A percentile compares a stretch with the other conserved stretches of the same genome.
phyloP scores from a whole-genome alignment of 2,888 invertebrate genomes.

The Fissipunctia ypsillon region DNA sequence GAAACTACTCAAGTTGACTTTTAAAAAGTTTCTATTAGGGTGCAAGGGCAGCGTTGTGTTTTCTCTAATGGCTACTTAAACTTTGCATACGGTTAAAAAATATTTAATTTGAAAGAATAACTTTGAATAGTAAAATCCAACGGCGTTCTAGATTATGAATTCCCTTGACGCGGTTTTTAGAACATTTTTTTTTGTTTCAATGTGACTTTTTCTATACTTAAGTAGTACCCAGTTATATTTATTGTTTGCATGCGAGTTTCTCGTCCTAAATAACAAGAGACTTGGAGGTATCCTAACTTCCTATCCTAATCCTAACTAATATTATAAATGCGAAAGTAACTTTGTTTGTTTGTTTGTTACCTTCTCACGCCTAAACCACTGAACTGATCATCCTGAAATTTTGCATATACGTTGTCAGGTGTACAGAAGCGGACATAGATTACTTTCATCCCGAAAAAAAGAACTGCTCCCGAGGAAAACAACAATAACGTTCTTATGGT shows the following conservation, averaged over 20 bases:
- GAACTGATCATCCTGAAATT: no score
- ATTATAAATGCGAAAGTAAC: no score
- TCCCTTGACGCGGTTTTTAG: constrained; percentile 7
- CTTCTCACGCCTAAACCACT: no score
- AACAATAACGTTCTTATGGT: no score
- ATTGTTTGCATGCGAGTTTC: background rate
- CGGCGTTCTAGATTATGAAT: background rate
- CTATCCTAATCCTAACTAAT: no score
- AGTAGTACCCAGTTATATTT: background rate
- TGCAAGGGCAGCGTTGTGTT: background rate
- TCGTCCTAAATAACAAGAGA: background rate
- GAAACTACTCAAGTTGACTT: background rate
- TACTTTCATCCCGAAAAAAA: no score
- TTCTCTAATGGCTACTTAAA: background rate
- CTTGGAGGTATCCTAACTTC: background rate
- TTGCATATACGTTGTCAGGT: no score
- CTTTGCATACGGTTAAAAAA: constrained; percentile 8
- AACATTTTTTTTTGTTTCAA: background rate
- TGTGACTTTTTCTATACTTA: background rate
- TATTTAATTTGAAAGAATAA: background rate
- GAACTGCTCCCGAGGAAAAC: no score
- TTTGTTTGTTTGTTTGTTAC: no score
- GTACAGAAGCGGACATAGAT: no score
- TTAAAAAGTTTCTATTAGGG: background rate
- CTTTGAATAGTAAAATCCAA: constrained; percentile 6